phyloP scores from a whole-genome alignment of 2,113 vertebrate species.

The Piaya cayana region DNA sequence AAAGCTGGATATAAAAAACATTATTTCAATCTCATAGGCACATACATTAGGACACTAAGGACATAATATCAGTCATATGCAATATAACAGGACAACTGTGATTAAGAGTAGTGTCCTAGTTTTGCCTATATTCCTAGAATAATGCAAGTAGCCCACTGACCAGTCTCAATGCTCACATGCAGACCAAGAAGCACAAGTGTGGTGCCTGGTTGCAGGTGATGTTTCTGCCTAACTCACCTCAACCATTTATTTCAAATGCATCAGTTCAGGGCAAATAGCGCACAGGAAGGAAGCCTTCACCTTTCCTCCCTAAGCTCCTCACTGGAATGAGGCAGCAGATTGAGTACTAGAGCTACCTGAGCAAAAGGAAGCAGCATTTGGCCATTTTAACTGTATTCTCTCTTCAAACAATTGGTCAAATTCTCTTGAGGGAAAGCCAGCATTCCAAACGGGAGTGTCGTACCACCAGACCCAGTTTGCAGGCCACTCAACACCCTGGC shows the following conservation, averaged over 20 bases:
- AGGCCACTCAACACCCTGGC: neutral
- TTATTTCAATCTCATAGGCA: neutral
- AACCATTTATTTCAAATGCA: neutral
- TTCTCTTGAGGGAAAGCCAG: neutral
- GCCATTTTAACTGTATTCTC: neutral
- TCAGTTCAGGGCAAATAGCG: neutral
- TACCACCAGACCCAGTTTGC: neutral
- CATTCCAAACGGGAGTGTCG: neutral
- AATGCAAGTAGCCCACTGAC: neutral
- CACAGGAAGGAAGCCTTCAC: neutral
- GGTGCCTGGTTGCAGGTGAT: neutral
- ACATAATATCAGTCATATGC: neutral
- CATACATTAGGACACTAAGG: neutral
- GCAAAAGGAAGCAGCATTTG: neutral
- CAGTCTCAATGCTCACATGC: neutral
- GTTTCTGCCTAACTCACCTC: neutral
- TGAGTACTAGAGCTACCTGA: neutral
- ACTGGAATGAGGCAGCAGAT: neutral
- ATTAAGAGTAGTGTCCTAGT: neutral
- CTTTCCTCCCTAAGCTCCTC: neutral
- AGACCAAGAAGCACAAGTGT: neutral
- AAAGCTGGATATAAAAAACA: neutral
- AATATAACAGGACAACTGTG: neutral
- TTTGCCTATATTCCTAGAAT: neutral
- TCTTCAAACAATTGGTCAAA: neutral